Conservation (phyloP, 30 jellyfish, hydroid and myxozoan species). For the Chironex yamaguchii region DNA sequence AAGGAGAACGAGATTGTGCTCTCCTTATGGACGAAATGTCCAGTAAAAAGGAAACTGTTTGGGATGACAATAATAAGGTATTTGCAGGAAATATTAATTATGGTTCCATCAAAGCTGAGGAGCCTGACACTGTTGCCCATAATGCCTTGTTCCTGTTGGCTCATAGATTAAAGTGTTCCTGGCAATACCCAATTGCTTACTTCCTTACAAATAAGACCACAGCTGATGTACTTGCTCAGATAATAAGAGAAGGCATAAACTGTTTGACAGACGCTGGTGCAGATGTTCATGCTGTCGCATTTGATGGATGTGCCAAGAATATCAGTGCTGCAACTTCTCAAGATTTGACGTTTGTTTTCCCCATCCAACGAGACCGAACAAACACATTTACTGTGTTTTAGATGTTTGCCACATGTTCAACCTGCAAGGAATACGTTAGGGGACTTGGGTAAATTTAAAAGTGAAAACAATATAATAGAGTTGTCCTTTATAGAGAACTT, state of each 20-base stretch:
- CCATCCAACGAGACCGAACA: conserved; percentile 18
- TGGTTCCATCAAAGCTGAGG: conserved; percentile 29
- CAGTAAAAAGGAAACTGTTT: conserved; percentile 1
- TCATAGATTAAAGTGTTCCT: conserved; percentile 17
- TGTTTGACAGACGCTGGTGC: neutral
- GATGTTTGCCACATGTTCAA: conserved; percentile 67
- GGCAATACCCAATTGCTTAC: conserved; percentile 50
- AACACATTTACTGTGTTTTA: neutral
- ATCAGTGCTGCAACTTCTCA: conserved; percentile 11
- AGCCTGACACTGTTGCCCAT: conserved; percentile 35
- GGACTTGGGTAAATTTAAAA: conserved; percentile 5
- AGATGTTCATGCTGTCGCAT: conserved; percentile 32
- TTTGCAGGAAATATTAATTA: conserved; percentile 50
- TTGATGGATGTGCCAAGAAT: conserved; percentile 47
- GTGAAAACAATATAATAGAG: neutral
- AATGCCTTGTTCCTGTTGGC: conserved; percentile 49
- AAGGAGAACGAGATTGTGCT: neutral
- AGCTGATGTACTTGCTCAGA: conserved; percentile 1
- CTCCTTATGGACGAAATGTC: conserved; percentile 49
- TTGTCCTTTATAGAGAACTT: conserved; percentile 24
- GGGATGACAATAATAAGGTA: conserved; percentile 31
- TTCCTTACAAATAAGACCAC: conserved; percentile 4
- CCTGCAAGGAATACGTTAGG: conserved; percentile 30
- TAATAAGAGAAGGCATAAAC: neutral
- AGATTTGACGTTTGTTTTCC: conserved; percentile 16